phyloP scores from a whole-genome alignment of 2,113 vertebrate species.

The Gnathonemus longibarbis region DNA sequence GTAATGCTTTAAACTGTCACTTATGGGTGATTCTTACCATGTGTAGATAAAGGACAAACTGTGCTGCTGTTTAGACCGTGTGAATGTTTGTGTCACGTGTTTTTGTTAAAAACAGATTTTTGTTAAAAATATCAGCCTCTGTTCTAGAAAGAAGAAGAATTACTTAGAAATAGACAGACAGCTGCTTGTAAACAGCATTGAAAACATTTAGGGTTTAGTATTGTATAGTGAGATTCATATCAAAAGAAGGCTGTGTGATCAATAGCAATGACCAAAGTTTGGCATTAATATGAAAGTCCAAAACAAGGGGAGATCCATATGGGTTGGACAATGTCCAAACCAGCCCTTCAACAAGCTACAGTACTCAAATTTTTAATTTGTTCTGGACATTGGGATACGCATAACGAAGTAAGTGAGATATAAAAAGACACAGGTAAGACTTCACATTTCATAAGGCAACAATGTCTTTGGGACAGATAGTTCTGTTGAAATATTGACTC shows the following conservation, averaged over 20 bases:
- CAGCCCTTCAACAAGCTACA: not conserved
- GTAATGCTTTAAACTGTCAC: not conserved
- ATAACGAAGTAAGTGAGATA: not conserved
- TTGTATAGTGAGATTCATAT: not conserved
- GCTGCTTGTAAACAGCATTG: not conserved
- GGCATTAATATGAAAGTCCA: not conserved
- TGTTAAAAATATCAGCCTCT: not conserved
- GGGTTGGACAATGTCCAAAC: not conserved
- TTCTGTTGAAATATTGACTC: constrained; percentile 16
- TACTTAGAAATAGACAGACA: not conserved
- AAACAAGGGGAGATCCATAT: not conserved
- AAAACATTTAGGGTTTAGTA: not conserved
- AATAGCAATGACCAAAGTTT: not conserved
- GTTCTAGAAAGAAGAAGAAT: not conserved
- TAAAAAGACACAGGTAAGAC: not conserved
- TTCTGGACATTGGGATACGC: not conserved
- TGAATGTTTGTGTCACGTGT: not conserved
- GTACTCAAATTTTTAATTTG: not conserved
- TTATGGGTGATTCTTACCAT: not conserved
- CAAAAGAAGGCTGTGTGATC: not conserved
- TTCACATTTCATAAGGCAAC: not conserved
- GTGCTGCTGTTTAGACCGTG: not conserved
- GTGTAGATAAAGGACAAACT: not conserved
- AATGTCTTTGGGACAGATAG: constrained; percentile 18
- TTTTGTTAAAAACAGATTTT: not conserved